Evolutionary conservation across 2,797 vertebrate genomes (phyloP), one percentile per base, ranked within the genome.

Genomic region (Lerista edwardsae): DNA sequence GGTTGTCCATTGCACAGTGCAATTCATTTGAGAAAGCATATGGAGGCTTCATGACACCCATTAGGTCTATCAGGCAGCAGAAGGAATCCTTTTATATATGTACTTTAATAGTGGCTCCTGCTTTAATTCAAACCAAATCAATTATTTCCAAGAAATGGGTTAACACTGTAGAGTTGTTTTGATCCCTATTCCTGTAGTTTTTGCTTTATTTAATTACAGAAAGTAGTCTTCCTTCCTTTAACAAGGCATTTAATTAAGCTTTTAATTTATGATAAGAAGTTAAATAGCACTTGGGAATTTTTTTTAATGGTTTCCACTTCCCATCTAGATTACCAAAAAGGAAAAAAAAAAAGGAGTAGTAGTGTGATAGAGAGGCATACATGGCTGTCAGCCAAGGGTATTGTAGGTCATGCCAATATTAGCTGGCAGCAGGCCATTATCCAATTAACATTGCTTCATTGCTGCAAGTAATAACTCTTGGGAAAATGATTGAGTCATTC

Each of bases 401-500:
- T 90, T 95, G 89, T 94, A 94, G 95, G 95, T 94, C 95, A 95
- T 94, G 94, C 95, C 96, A 96, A 90, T 95, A 94, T 86, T 93
- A 95, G 93, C 93, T 96, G 96, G 96, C 96, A 95, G 87, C 86
- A 76, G 87, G 95, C 96, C 91, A 90, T 93, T 94, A 95, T 95
- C 95, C 95, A 96, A 96, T 96, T 96, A 97, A 95, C 91, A 88
- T 94, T 94, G 95, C 96, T 96, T 96, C 94, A 87, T 94, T 76
- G 4, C 90, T 91, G 92, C 93, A 93, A 94, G 95, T 93, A 95
- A 94, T 95, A 95, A 93, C 94, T 94, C 95, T 93, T 57, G 89
- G 95, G 94, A 93, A 94, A 92, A 94, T 95, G 94, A 94, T 92
- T 95, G 95, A 96, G 95, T 96, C 94, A 95, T 94, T 94, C 88